Base-by-base conservation (phyloP, 1,140 invertebrate species). In the Rhopalosiphum maidis region DNA sequence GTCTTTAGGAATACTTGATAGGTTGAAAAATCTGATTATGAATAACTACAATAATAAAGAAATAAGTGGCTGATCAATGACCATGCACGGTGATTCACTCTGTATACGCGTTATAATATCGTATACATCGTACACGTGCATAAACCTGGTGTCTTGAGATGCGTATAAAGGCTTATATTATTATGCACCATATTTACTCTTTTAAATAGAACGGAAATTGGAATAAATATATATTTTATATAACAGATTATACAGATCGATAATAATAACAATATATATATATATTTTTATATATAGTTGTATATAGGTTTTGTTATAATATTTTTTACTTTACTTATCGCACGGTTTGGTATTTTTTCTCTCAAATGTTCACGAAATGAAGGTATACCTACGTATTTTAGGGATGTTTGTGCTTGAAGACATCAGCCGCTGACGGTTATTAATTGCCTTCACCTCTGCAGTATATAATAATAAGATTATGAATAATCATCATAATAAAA, bases 401-500 rank as follows among this genome's bases (percentile, higher is more conserved):
- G 7, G 8, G 85, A 86, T n/a, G 25, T 88, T 46, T 43, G 25
- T 41, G 46, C 41, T 43, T 22, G 37, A 46, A 77, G 55, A 91
- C 41, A 90, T n/a, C 87, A 25, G 7, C 21, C 23, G 35, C n/a
- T 51, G 91, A 82, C 68, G n/a, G 68, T 25, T 82, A 92, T 92
- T 92, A 92, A 92, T 92, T 92, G 35, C 51, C 18, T 85, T 83
- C 35, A 37, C 77, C 77, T 83, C 22, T 25, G 91, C 18, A 77
- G 60, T 51, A 82, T 41, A 77, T 82, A 51, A 83, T 82, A 92
- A 92, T 92, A 92, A 77, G 37, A 91, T 82, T 68, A 91, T 92
- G 77, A 92, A 77, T 77, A 83, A 92, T 51, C 82, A 91, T 77
- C 35, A 48, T 46, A n/a, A 37, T 35, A 54, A 35, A 41, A 90